Conservation (phyloP, 2,888 invertebrate species). For the Ypsolopha scabrella region DNA sequence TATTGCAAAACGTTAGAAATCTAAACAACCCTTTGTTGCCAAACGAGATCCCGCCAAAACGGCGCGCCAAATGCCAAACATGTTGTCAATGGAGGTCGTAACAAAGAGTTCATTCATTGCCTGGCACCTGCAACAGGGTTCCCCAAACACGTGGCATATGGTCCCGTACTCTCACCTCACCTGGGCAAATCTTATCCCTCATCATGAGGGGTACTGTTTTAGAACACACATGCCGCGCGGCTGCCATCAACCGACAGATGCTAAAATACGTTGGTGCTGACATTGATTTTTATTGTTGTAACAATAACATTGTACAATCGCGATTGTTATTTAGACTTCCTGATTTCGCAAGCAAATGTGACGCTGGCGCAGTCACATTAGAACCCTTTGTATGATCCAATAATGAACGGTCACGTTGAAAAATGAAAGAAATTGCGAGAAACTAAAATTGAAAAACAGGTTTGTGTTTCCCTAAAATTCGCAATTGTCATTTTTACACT, state of each 20-base stretch:
- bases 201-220: constrained; percentile 45
- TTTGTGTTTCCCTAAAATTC: too few species aligned
- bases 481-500: background rate
- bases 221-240: constrained; percentile 56
- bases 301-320: constrained; percentile 11
- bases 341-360: background rate
- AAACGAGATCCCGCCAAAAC: constrained; percentile 39
- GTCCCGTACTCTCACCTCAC: constrained; percentile 54
- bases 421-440: too few species aligned
- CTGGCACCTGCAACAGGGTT: constrained; percentile 61
- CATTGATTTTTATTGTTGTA: constrained; percentile 45
- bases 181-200: constrained; percentile 61
- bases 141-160: constrained; percentile 54
- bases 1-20: too few species aligned
- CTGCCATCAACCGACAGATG: constrained; percentile 60
- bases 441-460: too few species aligned
- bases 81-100: constrained; percentile 47
- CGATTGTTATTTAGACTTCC: constrained; percentile 1
- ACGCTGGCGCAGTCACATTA: too few species aligned
- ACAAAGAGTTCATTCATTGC: constrained; percentile 52
- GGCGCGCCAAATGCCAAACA: constrained; percentile 53
- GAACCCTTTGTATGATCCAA: too few species aligned
- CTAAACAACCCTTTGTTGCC: constrained; percentile 36
- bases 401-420: too few species aligned
- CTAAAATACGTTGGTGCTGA: constrained; percentile 63